These are phyloP conservation scores for Brachymystax lenok DNA, from an alignment of 2,797 vertebrate species.

Conservation along the genomic window DNA sequence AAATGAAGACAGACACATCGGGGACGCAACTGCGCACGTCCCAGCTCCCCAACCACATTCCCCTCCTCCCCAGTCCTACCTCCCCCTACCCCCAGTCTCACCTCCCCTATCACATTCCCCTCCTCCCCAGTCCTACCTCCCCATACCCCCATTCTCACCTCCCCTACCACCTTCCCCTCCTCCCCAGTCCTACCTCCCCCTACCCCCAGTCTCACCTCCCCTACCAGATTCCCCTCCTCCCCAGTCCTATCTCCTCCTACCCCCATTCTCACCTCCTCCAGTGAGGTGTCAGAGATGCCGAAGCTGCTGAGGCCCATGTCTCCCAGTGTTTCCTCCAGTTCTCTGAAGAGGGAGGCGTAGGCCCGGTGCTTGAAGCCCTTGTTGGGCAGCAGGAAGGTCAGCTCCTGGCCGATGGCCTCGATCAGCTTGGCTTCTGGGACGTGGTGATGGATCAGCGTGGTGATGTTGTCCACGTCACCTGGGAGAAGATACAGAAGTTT, in stretches of 20 bases:
- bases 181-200: too few relatives aligned
- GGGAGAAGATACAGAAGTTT: constrained; percentile 13
- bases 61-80: too few relatives aligned
- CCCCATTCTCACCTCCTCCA: constrained; percentile 84
- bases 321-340: constrained; percentile 89
- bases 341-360: constrained; percentile 93
- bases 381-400: constrained; percentile 91
- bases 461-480: constrained; percentile 88
- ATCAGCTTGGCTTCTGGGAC: constrained; percentile 92
- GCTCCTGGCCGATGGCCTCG: constrained; percentile 91
- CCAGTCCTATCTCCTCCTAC: not conserved
- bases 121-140: too few relatives aligned
- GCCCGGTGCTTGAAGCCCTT: constrained; percentile 94
- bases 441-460: constrained; percentile 87
- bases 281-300: constrained; percentile 93
- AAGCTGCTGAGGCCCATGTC: constrained; percentile 97
- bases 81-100: not conserved
- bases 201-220: constrained; percentile 73
- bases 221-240: too few relatives aligned
- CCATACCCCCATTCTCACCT: constrained; percentile 66
- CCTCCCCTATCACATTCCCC: constrained; percentile 82
- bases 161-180: constrained; percentile 44
- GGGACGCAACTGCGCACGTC: too few relatives aligned
- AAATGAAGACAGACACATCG: too few relatives aligned
- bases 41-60: too few relatives aligned